phyloP scores from a whole-genome alignment of 1,140 invertebrate genomes.

The Heliconius nattereri region DNA sequence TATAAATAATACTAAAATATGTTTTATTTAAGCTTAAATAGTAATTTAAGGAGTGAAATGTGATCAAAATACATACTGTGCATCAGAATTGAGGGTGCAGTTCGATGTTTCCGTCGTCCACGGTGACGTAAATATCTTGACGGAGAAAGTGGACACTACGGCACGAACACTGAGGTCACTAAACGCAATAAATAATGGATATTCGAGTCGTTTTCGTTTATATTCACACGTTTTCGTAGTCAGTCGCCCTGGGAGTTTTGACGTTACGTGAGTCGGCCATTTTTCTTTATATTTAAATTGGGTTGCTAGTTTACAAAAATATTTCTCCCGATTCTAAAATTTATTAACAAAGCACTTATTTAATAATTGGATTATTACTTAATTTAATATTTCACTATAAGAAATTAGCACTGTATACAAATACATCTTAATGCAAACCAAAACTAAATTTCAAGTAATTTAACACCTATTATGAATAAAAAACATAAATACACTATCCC shows the following conservation, averaged over 20 bases:
- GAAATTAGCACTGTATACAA: too few species aligned
- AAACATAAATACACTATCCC: background rate
- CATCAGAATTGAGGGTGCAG: slow-evolving; percentile 62
- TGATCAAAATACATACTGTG: slow-evolving; percentile 57
- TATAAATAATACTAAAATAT: background rate
- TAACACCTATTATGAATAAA: background rate
- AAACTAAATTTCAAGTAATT: background rate
- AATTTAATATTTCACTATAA: too few species aligned
- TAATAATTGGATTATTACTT: too few species aligned
- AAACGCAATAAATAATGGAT: slow-evolving; percentile 45
- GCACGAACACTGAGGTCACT: slow-evolving; percentile 40
- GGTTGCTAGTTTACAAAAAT: slow-evolving; percentile 55
- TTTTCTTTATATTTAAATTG: slow-evolving; percentile 55
- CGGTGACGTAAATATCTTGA: slow-evolving; percentile 45
- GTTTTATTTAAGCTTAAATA: background rate
- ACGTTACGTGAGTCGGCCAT: slow-evolving; percentile 73
- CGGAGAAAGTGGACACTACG: slow-evolving; percentile 36
- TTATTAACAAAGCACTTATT: too few species aligned
- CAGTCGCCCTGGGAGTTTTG: slow-evolving; percentile 67
- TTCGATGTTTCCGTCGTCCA: slow-evolving; percentile 48
- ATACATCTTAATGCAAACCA: background rate
- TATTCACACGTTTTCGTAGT: slow-evolving; percentile 64
- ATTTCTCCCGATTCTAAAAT: slow-evolving; percentile 14
- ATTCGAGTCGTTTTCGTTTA: slow-evolving; percentile 48
- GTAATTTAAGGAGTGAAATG: slow-evolving; percentile 2